Percentiles rank a stretch among this genome's conserved stretches.
phyloP scores from a whole-genome alignment of 1,140 invertebrate species.

The Gerris buenoi region DNA sequence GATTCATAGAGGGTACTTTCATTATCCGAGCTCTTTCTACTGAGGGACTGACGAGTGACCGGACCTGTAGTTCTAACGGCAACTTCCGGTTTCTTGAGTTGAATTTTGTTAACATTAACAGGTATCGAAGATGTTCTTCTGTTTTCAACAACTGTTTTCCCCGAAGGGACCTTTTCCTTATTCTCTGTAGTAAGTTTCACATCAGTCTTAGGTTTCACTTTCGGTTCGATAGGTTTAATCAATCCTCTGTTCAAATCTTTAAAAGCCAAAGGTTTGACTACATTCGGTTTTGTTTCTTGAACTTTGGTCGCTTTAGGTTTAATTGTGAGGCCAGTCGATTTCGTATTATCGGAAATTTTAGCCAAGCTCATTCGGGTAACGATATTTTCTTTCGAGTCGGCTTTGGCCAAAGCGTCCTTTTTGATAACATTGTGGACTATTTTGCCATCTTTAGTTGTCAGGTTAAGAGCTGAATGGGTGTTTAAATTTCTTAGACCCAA shows the following conservation, averaged over 20 bases:
- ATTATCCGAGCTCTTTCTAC: slow-evolving; percentile 13
- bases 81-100: neutral
- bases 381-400: neutral
- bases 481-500: neutral
- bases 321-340: neutral
- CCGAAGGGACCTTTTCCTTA: neutral
- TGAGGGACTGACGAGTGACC: slow-evolving; percentile 30
- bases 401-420: neutral
- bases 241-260: neutral
- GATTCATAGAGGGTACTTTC: slow-evolving; percentile 49
- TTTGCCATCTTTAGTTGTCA: no score
- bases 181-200: neutral
- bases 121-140: neutral
- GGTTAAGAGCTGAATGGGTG: neutral
- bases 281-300: neutral
- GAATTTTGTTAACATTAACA: slow-evolving; percentile 3
- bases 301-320: neutral
- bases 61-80: slow-evolving; percentile 20
- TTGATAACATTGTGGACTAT: neutral
- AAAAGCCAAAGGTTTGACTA: neutral
- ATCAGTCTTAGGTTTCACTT: neutral
- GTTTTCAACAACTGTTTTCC: neutral
- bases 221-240: neutral
- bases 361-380: neutral
- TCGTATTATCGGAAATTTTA: neutral